A percentile compares a stretch with the other conserved stretches of the same genome.
Conservation (phyloP, 2,113 vertebrate species). For the Glaucomys volans region DNA sequence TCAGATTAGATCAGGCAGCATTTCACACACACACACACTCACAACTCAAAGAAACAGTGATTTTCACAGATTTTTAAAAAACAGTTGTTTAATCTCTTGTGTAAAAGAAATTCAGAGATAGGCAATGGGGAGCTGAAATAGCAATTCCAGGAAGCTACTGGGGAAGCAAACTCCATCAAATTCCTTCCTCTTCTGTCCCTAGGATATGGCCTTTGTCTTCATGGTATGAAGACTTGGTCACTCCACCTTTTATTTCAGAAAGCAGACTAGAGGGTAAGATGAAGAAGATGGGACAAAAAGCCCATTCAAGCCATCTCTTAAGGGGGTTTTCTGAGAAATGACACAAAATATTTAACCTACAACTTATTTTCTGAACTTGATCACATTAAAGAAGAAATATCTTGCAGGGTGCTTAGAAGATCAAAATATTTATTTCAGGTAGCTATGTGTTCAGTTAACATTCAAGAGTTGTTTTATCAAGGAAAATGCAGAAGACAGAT, state of each 20-base stretch:
- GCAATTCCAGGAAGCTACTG: not conserved
- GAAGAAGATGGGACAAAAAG: not conserved
- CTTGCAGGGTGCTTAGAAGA: not conserved
- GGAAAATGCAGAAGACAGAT: not conserved
- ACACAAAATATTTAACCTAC: constrained; percentile 25
- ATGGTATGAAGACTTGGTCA: not conserved
- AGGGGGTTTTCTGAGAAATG: not conserved
- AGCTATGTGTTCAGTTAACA: not conserved
- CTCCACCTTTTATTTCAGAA: not conserved
- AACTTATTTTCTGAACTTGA: not conserved
- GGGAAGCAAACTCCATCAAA: not conserved
- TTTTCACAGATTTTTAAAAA: not conserved
- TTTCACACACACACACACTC: not conserved
- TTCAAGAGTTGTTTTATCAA: not conserved
- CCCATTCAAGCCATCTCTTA: not conserved
- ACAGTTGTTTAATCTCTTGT: not conserved
- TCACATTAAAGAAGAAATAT: not conserved
- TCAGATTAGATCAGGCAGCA: not conserved
- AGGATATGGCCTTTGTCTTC: not conserved
- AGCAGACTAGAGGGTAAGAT: not conserved
- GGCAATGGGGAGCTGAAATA: not conserved
- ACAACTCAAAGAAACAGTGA: not conserved
- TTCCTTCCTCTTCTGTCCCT: not conserved
- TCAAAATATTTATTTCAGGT: not conserved
- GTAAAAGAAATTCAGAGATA: not conserved